These are phyloP conservation scores for Adelphocoris suturalis DNA, from an alignment of 2,888 invertebrate genomes.

Conservation along the genomic window DNA sequence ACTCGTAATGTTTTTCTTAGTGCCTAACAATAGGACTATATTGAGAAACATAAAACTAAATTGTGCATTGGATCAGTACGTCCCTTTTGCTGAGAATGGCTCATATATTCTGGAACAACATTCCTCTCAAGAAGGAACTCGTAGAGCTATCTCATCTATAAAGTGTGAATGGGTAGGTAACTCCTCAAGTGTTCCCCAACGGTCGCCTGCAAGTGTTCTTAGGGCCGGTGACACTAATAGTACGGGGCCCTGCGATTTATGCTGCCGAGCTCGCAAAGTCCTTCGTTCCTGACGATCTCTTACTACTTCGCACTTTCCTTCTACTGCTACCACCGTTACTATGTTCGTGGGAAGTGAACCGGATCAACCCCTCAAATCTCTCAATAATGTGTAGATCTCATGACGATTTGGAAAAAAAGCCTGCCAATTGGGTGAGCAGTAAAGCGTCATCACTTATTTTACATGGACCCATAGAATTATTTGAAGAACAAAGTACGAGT, in stretches of 20 bases:
- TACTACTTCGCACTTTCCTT: neutral
- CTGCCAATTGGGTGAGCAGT: too few relatives aligned
- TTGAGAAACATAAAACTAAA: too few relatives aligned
- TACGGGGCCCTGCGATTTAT: neutral
- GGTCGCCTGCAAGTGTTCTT: neutral
- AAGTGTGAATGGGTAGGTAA: constrained; percentile 14
- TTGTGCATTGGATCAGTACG: too few relatives aligned
- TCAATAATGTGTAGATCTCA: too few relatives aligned
- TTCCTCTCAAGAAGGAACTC: neutral
- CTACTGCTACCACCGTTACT: neutral
- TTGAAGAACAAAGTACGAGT: too few relatives aligned
- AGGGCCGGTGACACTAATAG: constrained; percentile 21
- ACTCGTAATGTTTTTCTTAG: too few relatives aligned
- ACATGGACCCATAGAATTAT: too few relatives aligned
- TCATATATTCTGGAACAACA: neutral
- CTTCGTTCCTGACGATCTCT: neutral
- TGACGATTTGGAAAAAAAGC: too few relatives aligned
- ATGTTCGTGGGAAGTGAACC: too few relatives aligned
- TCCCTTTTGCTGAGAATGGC: neutral
- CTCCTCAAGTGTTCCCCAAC: constrained; percentile 7
- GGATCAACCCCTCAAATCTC: too few relatives aligned
- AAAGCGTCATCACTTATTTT: too few relatives aligned
- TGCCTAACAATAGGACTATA: too few relatives aligned
- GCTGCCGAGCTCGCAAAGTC: neutral
- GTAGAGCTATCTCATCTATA: constrained; percentile 27